Evolutionary conservation across 1,140 invertebrate genomes (phyloP), one percentile per base, ranked within the genome.

Genomic region (Maniola jurtina): DNA sequence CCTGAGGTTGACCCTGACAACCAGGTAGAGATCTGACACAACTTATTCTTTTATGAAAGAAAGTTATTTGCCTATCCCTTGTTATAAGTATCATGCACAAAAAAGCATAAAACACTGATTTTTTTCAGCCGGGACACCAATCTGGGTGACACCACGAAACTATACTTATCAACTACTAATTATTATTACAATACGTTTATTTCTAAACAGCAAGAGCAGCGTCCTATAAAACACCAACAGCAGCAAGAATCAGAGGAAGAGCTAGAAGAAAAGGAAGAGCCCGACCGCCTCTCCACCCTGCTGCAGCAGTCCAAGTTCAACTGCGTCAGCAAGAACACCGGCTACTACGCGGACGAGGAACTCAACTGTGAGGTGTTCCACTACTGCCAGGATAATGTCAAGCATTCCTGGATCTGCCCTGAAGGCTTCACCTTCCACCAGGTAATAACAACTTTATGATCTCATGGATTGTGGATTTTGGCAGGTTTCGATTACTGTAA

Each of bases 361-460:
- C 93, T 98, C 25, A 94, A 95, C 75, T 98, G 97, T 79, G 96
- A 98, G 85, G 96, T 98, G 0, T 98, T 98, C 94, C 97, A 98
- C 84, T 98, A 98, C 86, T 98, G 97, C 83, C 96, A 97, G 77
- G 96, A 97, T 65, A 96, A 95, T 70, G 95, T 96, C 11, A 96
- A 95, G 76, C 97, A 98, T 81, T 98, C 96, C 0, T 98, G 97
- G 97, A 95, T 98, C 73, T 98, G 97, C 79, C 97, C 97, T 0
- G 96, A 97, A 76, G 96, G 96, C 70, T 97, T 97, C 79, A 95
- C 96, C 52, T 98, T 98, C 94, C 97, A 98, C 80, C 96, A 97
- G 92, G 95, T 96, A 91, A 72, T 2, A 11, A 13, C 9, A 5
- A 45, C 42, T 11, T 11, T 38, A 11, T 25, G 25, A 25, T 25